phyloP scores from a whole-genome alignment of 2,888 invertebrate species.

The Caenorhabditis sp. region DNA sequence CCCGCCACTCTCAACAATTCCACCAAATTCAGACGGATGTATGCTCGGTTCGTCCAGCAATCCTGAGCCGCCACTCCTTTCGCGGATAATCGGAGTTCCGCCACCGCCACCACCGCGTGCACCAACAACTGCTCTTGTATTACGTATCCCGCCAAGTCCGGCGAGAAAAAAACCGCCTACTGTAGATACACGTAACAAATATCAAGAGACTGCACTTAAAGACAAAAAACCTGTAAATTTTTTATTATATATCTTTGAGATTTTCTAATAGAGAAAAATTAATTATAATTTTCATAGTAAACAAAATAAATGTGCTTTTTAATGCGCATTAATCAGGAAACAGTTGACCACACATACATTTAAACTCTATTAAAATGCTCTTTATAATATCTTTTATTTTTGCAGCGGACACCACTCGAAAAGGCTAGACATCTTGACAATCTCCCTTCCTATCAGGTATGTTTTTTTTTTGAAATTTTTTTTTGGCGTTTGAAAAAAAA shows the following conservation, averaged over 20 bases:
- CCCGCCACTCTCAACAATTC: not conserved
- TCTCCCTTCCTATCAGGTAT: constrained; percentile 70
- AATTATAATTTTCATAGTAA: constrained; percentile 1
- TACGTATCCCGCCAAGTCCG: constrained; percentile 37
- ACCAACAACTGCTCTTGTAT: constrained; percentile 48
- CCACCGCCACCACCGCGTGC: constrained; percentile 56
- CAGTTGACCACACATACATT: not conserved
- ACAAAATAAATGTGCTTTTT: not conserved
- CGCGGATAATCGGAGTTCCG: constrained; percentile 57
- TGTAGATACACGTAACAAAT: constrained; percentile 51
- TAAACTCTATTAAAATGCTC: not conserved
- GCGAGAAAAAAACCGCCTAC: constrained; percentile 36
- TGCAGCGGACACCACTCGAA: constrained; percentile 71
- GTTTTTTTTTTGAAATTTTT: constrained; percentile 9
- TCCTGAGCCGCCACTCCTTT: constrained; percentile 58
- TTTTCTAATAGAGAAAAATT: too few relatives aligned
- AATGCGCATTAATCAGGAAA: constrained; percentile 3
- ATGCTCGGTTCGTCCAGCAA: constrained; percentile 48
- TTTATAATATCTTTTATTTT: not conserved
- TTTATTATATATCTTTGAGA: not conserved
- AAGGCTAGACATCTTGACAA: constrained; percentile 71
- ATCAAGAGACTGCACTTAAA: constrained; percentile 48
- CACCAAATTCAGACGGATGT: constrained; percentile 48
- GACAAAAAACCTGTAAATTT: constrained; percentile 43
- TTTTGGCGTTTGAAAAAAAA: too few relatives aligned